Percentiles rank a stretch among this genome's conserved stretches.
phyloP scores from a whole-genome alignment of 2,888 invertebrate genomes.

The Zhengitettix transpicula region DNA sequence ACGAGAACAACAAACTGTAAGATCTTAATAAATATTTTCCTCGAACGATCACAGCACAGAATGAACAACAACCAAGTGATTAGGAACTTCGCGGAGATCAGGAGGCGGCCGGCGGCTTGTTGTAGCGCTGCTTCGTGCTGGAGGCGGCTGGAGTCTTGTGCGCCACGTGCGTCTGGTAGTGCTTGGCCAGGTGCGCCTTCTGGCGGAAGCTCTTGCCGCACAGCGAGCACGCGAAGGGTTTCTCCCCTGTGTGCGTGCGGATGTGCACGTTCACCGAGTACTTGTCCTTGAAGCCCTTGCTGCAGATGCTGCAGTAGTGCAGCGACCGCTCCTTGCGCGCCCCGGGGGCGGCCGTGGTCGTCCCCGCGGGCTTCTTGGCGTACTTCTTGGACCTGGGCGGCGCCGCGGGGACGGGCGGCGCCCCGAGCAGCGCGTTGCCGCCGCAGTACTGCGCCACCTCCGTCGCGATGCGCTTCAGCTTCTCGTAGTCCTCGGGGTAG shows the following conservation, averaged over 20 bases:
- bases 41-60: background rate
- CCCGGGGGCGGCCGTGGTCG: conserved; percentile 27
- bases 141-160: conserved; percentile 43
- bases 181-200: conserved; percentile 32
- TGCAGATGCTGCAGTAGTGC: conserved; percentile 85
- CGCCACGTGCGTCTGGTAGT: conserved; percentile 83
- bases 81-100: background rate
- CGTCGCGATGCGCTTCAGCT: conserved; percentile 65
- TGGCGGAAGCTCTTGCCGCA: conserved; percentile 79
- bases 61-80: background rate
- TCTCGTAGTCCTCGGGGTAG: conserved; percentile 68
- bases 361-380: conserved; percentile 32
- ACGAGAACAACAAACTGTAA: too few species aligned
- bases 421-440: background rate
- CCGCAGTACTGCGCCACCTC: conserved; percentile 41
- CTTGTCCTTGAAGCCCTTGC: conserved; percentile 86
- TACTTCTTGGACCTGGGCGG: conserved; percentile 25
- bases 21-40: too few species aligned
- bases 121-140: too few species aligned
- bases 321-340: conserved; percentile 72
- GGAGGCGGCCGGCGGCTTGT: background rate
- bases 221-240: conserved; percentile 86
- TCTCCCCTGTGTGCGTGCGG: conserved; percentile 93
- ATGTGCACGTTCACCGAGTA: conserved; percentile 97
- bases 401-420: conserved; percentile 33